Base-by-base conservation (phyloP, 2,888 invertebrate genomes). In the Eristalinus aeneus region DNA sequence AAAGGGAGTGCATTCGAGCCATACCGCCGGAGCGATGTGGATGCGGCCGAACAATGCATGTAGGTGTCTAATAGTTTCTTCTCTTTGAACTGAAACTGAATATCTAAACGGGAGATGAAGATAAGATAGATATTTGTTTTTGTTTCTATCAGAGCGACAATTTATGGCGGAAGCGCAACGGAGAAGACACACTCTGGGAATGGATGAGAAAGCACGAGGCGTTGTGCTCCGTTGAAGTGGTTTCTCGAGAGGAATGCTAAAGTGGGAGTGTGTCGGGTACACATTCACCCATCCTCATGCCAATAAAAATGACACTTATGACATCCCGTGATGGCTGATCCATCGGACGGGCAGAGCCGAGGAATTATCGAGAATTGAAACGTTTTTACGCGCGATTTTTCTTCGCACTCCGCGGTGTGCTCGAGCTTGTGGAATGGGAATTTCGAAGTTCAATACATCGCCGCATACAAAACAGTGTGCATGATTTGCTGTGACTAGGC, bases 61-160 rank as follows among this genome's bases (percentile, higher is more conserved):
- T 85, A 85, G 84, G 84, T 76, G 84, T 85, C 68, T 80, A 75
- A 76, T 80, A 65, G 60, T 61, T 60, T 83, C 58, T 68, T 79
- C 12, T 74, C 31, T 54, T 46, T 54, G 39, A 65, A 71, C 61
- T 75, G 75, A 58, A 85, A 75, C 36, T 72, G 72, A 76, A 85
- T 80, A 85, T 75, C 31, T 79, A 72, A 76, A 75, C 46, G 34
- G 71, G n/a, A 72, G 54, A 23, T 58, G 27, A 56, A 60, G 67
- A 72, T 73, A 20, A 53, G 34, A 53, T 53, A 46, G n/a, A 12
- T 65, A 46, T 23, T 11, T 11, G 8, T 32, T 58, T 32, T 58
- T 31, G 23, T 12, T 39, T 61, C 22, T 46, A 16, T 54, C 60
- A 32, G 56, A 23, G 22, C 12, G 46, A 46, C 16, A 34, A 23